These are phyloP conservation scores for Hyles euphorbiae DNA, from an alignment of 1,140 invertebrate species.

Conservation along the genomic window DNA sequence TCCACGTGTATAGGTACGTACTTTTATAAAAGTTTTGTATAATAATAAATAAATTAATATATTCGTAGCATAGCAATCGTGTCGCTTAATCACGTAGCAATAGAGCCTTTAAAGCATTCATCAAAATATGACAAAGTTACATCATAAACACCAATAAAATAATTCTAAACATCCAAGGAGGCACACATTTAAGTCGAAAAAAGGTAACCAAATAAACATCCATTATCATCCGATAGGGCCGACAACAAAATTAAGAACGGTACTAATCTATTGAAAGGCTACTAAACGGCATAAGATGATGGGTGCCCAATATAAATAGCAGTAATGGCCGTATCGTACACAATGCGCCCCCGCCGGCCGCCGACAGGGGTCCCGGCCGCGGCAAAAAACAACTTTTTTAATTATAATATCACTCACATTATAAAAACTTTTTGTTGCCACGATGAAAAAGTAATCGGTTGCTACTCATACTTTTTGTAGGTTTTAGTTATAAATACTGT, in stretches of 20 bases:
- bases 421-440: constrained; percentile 52
- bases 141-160: too few relatives aligned
- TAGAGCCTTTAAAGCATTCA: too few relatives aligned
- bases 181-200: too few relatives aligned
- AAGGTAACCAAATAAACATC: too few relatives aligned
- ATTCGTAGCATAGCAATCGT: too few relatives aligned
- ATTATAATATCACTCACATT: constrained; percentile 74
- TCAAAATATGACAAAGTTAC: too few relatives aligned
- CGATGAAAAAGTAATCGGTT: constrained; percentile 12
- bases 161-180: too few relatives aligned
- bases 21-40: too few relatives aligned
- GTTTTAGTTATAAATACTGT: constrained; percentile 1
- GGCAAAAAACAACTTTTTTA: constrained; percentile 49
- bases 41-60: too few relatives aligned
- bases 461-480: neutral
- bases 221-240: neutral
- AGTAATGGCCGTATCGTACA: constrained; percentile 56
- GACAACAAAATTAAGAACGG: constrained; percentile 9
- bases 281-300: constrained; percentile 42
- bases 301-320: constrained; percentile 66
- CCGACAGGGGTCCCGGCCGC: constrained; percentile 51
- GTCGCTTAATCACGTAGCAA: too few relatives aligned
- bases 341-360: constrained; percentile 56
- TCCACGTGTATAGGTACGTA: too few relatives aligned
- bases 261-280: constrained; percentile 41